Evolutionary conservation across 2,888 invertebrate species (phyloP).

Genomic region (Scrobipalpa costella): DNA sequence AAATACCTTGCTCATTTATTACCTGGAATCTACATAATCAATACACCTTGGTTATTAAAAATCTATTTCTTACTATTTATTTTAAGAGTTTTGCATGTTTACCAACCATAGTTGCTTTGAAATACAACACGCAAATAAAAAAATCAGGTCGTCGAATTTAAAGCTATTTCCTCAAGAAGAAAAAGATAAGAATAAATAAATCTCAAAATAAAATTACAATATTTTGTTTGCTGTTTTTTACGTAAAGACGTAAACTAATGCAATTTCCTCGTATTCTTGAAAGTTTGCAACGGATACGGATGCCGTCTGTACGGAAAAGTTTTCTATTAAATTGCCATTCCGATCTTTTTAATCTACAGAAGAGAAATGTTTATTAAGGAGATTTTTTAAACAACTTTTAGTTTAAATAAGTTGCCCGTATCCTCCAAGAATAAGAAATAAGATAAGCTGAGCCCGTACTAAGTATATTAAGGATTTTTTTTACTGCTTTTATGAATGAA

Average conservation of each 20-base stretch:
- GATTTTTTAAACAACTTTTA: constrained; percentile 5
- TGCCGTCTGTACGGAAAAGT: background rate
- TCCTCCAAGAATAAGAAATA: no score
- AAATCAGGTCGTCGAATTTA: no score
- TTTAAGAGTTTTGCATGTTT: background rate
- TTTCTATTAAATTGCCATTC: constrained; percentile 5
- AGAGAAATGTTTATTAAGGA: constrained; percentile 9
- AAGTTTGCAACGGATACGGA: background rate
- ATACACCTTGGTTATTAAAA: background rate
- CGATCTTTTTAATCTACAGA: constrained; percentile 4
- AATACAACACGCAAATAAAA: background rate
- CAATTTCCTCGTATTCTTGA: background rate
- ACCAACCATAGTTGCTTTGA: background rate
- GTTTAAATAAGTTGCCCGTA: background rate
- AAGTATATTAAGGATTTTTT: background rate
- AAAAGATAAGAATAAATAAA: background rate
- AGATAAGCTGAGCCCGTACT: no score
- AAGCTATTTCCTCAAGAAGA: background rate
- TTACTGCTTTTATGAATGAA: background rate
- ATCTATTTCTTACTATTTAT: background rate
- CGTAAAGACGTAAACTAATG: background rate
- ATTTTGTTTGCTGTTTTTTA: no score
- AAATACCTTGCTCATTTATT: no score
- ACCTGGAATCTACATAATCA: background rate
- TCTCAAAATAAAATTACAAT: background rate